phyloP scores from a whole-genome alignment of 2,888 invertebrate genomes.

The Ennomos erosarius region DNA sequence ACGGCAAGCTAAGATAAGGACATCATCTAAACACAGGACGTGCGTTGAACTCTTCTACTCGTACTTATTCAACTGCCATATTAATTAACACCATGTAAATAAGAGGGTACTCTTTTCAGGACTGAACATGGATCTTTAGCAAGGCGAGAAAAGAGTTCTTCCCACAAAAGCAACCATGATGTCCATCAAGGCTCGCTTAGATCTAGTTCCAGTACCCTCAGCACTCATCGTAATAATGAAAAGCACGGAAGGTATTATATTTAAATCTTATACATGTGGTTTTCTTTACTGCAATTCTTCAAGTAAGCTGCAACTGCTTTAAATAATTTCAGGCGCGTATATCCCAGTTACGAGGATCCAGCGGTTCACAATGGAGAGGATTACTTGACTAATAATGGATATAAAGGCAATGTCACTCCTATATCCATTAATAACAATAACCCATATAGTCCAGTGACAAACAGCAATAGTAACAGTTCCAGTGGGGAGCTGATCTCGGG shows the following conservation, averaged over 20 bases:
- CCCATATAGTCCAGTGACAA: slow-evolving; percentile 80
- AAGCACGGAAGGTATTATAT: slow-evolving; percentile 76
- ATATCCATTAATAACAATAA: slow-evolving; percentile 77
- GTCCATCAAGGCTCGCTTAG: slow-evolving; percentile 84
- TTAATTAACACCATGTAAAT: slow-evolving; percentile 4
- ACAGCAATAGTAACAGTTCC: slow-evolving; percentile 82
- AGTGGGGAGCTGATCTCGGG: slow-evolving; percentile 81
- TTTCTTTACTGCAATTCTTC: slow-evolving; percentile 26
- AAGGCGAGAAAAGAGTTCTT: slow-evolving; percentile 71
- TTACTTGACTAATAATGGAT: slow-evolving; percentile 78
- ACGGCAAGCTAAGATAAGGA: slow-evolving; percentile 84
- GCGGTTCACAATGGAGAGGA: slow-evolving; percentile 66
- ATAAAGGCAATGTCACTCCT: slow-evolving; percentile 70
- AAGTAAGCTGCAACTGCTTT: neutral
- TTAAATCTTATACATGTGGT: slow-evolving; percentile 7
- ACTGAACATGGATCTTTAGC: slow-evolving; percentile 76
- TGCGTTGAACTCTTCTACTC: slow-evolving; percentile 46
- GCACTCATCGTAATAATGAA: slow-evolving; percentile 82
- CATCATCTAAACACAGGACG: slow-evolving; percentile 77
- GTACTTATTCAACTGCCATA: neutral
- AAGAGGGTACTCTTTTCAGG: slow-evolving; percentile 44
- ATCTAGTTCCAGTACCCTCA: slow-evolving; percentile 85
- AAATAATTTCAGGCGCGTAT: slow-evolving; percentile 68
- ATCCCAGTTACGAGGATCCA: slow-evolving; percentile 75
- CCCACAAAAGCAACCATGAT: slow-evolving; percentile 71